phyloP scores from a whole-genome alignment of 1,140 invertebrate genomes.

The Triops longicaudatus region DNA sequence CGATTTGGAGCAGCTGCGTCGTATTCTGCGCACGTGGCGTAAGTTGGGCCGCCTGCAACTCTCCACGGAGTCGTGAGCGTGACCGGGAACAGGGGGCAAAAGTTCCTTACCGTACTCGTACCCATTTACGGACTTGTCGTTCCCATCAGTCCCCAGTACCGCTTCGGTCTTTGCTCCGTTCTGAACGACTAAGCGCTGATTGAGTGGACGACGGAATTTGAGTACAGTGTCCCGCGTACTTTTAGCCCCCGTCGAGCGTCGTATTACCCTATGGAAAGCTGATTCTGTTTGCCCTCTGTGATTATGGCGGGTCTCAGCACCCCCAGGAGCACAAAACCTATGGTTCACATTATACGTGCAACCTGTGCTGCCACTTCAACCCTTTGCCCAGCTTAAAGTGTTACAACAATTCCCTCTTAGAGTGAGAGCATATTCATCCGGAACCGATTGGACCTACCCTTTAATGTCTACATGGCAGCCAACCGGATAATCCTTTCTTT shows the following conservation, averaged over 20 bases:
- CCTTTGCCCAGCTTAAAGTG: not conserved
- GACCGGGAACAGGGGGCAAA: not conserved
- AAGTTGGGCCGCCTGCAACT: not conserved
- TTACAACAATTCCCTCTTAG: not conserved
- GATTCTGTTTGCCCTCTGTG: not conserved
- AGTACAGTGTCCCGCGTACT: not conserved
- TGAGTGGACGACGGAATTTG: not conserved
- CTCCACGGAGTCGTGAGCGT: not conserved
- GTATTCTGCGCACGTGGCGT: not conserved
- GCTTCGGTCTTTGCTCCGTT: not conserved
- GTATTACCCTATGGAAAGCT: not conserved
- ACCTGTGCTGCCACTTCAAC: not conserved
- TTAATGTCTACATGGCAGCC: not conserved
- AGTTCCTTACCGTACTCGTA: too few species aligned
- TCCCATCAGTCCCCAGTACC: not conserved
- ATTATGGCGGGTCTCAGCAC: not conserved
- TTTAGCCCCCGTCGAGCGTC: too few species aligned
- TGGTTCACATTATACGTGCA: not conserved
- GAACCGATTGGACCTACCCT: not conserved
- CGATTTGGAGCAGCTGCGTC: conserved; percentile 10
- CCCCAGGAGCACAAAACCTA: not conserved
- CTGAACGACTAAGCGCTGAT: not conserved
- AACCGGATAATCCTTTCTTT: not conserved
- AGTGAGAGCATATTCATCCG: not conserved
- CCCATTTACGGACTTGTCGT: not conserved